These are phyloP conservation scores for Adoxophyes honmai DNA, from an alignment of 1,140 invertebrate species.

Conservation along the genomic window DNA sequence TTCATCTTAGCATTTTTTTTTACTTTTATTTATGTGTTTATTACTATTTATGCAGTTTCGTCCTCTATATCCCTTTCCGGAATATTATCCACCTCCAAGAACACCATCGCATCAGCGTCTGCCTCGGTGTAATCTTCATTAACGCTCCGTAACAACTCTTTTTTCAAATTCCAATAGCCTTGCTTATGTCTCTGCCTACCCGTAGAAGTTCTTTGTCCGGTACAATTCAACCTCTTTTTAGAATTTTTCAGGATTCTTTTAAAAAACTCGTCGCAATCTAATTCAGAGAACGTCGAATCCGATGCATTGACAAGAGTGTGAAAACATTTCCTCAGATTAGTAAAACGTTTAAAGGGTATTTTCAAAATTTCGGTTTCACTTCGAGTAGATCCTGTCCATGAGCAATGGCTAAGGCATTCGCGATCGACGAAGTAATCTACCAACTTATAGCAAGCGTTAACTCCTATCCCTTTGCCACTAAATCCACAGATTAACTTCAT, in stretches of 20 bases:
- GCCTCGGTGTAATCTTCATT: background rate
- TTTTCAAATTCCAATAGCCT: background rate
- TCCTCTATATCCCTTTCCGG: background rate
- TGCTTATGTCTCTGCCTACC: background rate
- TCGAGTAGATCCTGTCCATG: background rate
- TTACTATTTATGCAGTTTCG: no score
- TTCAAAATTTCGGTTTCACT: background rate
- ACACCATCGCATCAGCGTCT: no score
- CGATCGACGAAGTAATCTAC: background rate
- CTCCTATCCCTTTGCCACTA: background rate
- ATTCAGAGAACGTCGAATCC: background rate
- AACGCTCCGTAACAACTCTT: background rate
- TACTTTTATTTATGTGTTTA: no score
- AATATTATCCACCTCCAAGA: background rate
- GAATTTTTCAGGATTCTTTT: background rate
- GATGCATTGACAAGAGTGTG: background rate
- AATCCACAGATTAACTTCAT: background rate
- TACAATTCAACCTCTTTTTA: background rate
- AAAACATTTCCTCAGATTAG: slow-evolving; percentile 1
- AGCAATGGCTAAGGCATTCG: background rate
- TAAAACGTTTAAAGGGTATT: background rate
- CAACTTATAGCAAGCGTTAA: background rate
- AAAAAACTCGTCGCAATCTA: background rate
- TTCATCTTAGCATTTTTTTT: no score
- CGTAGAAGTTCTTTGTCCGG: background rate